These are phyloP conservation scores for Rhogogaster chlorosoma DNA, from an alignment of 2,888 invertebrate genomes.

Conservation along the genomic window DNA sequence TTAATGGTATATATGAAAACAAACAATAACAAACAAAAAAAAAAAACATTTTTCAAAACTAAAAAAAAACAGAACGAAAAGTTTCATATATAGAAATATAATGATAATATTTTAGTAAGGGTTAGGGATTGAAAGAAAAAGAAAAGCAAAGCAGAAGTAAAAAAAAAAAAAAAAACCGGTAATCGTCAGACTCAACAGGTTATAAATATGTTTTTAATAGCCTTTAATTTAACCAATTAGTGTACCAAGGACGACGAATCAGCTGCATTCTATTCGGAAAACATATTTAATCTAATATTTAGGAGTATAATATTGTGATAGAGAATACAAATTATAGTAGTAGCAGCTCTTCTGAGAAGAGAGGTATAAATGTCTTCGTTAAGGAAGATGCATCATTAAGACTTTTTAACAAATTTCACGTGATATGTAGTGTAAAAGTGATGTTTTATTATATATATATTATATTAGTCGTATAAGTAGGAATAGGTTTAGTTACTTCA, in stretches of 20 bases:
- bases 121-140: not conserved
- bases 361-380: slow-evolving; percentile 64
- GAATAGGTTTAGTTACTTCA: slow-evolving; percentile 59
- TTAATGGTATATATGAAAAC: slow-evolving; percentile 47
- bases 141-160: not conserved
- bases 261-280: slow-evolving; percentile 46
- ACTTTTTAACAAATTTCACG: slow-evolving; percentile 72
- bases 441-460: slow-evolving; percentile 58
- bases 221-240: not conserved
- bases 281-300: slow-evolving; percentile 43
- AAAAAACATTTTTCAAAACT: slow-evolving; percentile 26
- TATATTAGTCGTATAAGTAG: slow-evolving; percentile 58
- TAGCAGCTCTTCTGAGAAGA: slow-evolving; percentile 68
- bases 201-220: slow-evolving; percentile 1
- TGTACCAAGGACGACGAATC: not conserved
- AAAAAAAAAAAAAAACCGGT: not conserved
- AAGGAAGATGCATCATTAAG: slow-evolving; percentile 71
- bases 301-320: slow-evolving; percentile 68
- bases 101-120: slow-evolving; percentile 33
- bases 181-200: not conserved
- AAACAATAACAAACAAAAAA: no score
- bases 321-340: slow-evolving; percentile 68
- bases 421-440: slow-evolving; percentile 67
- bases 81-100: slow-evolving; percentile 36
- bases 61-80: slow-evolving; percentile 38